Percentiles rank a stretch among this genome's conserved stretches.
These are phyloP conservation scores for Microplitis demolitor DNA, from an alignment of 1,140 invertebrate species.

Conservation along the genomic window DNA sequence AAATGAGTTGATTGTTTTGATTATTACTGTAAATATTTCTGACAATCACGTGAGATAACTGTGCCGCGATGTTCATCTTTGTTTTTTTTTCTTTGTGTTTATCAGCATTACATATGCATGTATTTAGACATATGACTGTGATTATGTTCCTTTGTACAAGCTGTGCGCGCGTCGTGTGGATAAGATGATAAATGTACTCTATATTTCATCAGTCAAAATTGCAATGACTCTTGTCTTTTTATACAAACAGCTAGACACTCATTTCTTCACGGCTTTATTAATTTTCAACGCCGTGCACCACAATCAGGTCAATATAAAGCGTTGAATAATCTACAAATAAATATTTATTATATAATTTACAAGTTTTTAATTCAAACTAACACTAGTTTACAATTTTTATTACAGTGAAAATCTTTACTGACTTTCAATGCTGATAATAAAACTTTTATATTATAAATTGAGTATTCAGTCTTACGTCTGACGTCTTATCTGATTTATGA, in stretches of 20 bases:
- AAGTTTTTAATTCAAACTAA: not conserved
- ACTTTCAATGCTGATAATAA: too few relatives aligned
- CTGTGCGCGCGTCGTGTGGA: constrained; percentile 38
- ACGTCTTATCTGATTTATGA: too few relatives aligned
- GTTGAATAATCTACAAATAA: constrained; percentile 53
- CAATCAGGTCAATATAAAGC: constrained; percentile 56
- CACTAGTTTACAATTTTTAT: constrained; percentile 15
- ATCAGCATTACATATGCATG: constrained; percentile 22
- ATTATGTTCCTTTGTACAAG: not conserved
- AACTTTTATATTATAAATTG: too few relatives aligned
- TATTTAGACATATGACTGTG: constrained; percentile 28
- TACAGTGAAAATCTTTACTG: not conserved
- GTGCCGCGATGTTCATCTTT: not conserved
- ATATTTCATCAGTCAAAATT: constrained; percentile 44
- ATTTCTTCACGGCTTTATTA: constrained; percentile 35
- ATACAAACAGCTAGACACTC: constrained; percentile 31
- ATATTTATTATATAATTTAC: constrained; percentile 1
- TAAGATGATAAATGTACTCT: constrained; percentile 44
- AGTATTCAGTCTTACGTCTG: too few relatives aligned
- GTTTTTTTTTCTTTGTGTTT: not conserved
- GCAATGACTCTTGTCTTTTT: constrained; percentile 28
- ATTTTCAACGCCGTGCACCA: constrained; percentile 40
- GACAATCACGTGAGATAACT: not conserved
- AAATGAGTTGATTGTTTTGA: constrained; percentile 5
- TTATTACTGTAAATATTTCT: not conserved